Evolutionary conservation across 2,113 vertebrate genomes (phyloP).

Genomic region (Burhinus oedicnemus): DNA sequence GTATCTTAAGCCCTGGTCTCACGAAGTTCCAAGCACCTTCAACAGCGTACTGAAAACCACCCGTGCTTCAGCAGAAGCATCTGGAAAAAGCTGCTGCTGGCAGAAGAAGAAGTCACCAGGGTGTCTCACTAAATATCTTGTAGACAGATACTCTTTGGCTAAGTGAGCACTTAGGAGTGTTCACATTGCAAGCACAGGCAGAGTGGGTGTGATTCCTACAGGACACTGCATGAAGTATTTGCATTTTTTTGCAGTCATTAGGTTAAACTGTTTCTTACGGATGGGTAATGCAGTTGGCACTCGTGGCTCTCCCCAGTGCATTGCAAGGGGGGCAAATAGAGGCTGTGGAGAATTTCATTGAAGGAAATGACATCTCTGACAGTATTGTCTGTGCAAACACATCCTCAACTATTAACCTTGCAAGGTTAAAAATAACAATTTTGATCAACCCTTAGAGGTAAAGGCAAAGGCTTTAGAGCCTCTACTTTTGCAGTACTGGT

Average conservation of each 20-base stretch:
- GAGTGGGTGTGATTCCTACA: neutral
- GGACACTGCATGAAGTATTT: neutral
- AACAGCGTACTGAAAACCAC: neutral
- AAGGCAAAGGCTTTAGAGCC: neutral
- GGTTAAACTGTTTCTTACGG: neutral
- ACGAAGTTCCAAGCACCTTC: neutral
- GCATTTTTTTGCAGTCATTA: neutral
- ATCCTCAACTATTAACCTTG: neutral
- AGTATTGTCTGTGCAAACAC: neutral
- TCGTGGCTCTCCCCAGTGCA: neutral
- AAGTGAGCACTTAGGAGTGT: neutral
- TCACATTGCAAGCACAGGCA: neutral
- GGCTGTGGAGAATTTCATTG: neutral
- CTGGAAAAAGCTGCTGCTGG: neutral
- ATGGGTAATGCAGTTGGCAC: neutral
- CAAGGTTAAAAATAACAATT: neutral
- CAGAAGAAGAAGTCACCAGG: fast-evolving
- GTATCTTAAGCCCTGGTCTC: neutral
- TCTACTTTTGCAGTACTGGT: neutral
- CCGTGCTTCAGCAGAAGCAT: neutral
- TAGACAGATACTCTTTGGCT: neutral
- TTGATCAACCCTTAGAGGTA: neutral
- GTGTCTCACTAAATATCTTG: neutral
- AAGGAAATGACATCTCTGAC: neutral
- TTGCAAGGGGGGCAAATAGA: neutral